A percentile compares a stretch with the other conserved stretches of the same genome.
phyloP scores from a whole-genome alignment of 2,888 invertebrate genomes.

The Creontiades dilutus region DNA sequence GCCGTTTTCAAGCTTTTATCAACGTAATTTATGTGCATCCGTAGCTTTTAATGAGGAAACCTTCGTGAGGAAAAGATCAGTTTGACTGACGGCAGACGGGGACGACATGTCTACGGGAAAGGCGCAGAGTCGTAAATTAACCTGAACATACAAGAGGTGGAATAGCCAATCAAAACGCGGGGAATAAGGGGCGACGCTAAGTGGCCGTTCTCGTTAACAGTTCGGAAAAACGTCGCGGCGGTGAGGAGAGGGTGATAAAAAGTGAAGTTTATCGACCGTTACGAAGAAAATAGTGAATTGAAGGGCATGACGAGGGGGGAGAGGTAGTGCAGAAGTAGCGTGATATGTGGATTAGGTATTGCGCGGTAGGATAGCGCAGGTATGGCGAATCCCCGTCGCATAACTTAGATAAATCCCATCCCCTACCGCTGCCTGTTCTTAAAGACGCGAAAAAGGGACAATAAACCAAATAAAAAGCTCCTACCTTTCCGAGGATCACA shows the following conservation, averaged over 20 bases:
- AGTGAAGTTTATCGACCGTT: constrained; percentile 48
- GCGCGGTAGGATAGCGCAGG: constrained; percentile 31
- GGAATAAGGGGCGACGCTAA: constrained; percentile 20
- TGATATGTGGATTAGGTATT: constrained; percentile 63
- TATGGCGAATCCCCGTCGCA: constrained; percentile 56
- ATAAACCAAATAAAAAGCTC: constrained; percentile 71
- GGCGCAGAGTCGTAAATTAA: constrained; percentile 30
- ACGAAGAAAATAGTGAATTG: constrained; percentile 42
- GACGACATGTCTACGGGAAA: constrained; percentile 18
- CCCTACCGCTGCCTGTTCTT: constrained; percentile 27
- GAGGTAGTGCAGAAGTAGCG: constrained; percentile 33
- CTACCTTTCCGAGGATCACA: constrained; percentile 70
- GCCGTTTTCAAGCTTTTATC: constrained; percentile 10
- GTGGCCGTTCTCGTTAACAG: constrained; percentile 58
- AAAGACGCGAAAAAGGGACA: constrained; percentile 65
- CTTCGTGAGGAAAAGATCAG: constrained; percentile 15
- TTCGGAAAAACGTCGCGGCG: neutral
- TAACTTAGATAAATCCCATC: constrained; percentile 68
- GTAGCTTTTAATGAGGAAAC: constrained; percentile 48
- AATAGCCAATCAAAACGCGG: constrained; percentile 18
- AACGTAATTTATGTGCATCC: constrained; percentile 56
- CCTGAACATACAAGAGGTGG: constrained; percentile 32
- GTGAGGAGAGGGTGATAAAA: constrained; percentile 29
- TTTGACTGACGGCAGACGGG: constrained; percentile 35
- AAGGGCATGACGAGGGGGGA: neutral